Base-by-base conservation (phyloP, 2,888 invertebrate genomes). In the Alentia gelatinosa region DNA sequence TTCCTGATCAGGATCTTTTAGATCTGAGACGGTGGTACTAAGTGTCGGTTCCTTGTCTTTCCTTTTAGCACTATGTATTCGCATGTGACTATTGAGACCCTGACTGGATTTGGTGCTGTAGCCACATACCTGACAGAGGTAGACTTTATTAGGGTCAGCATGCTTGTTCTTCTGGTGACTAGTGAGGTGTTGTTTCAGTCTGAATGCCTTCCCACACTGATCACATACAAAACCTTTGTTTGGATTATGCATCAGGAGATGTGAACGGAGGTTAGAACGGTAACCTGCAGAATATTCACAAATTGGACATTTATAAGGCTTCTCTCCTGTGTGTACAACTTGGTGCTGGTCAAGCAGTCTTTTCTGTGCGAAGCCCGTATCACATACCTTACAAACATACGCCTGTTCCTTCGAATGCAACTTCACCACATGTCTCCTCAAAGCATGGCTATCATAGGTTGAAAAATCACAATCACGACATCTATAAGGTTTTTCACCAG, bases 21-120 rank as follows among this genome's bases (percentile, higher is more conserved):
- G n/a, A 68, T 30, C 68, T 68, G 26, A 3, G 30, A 12, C 23
- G 12, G 1, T 68, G 1, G 23, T 30, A 26, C 0, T 30, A 12
- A 26, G 3, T 68, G 4, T 30, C 68, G 19, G 5, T n/a, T 68
- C 30, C 5, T 12, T 15, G 3, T 19, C 15, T 26, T 26, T 68
- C 5, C 68, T 68, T 30, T 83, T 83, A 3, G n/a, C 83, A 23
- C 30, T 50, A 33, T 90, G 90, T 0, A 75, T 79, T 0, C 90
- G 42, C 90, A 79, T 90, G 37, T 90, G 90, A 47, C 90, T 90
- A 35, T 90, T 90, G 19, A 90, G n/a, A 37, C 90, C 79, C 26
- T 90, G 90, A 30, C 90, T 90, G 35, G 40, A 39, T 7, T 42
- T 23, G 19, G 90, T 79, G 0, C n/a, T 75, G 47, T 79, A 90